Conservation (phyloP, 2,797 vertebrate genomes). For the Anguilla pacifica region DNA sequence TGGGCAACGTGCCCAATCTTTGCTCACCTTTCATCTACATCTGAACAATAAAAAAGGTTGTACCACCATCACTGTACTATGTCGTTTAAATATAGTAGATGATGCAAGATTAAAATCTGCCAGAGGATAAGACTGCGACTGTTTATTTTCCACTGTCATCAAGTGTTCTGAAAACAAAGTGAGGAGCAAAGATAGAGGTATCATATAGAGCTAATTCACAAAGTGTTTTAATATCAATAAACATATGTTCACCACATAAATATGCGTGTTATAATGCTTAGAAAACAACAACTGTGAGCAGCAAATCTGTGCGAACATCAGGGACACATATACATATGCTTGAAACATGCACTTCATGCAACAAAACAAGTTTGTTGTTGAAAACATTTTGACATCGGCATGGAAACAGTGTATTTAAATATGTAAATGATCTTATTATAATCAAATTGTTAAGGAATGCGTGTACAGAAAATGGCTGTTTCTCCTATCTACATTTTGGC, state of each 20-base stretch:
- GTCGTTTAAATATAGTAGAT: background rate
- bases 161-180: background rate
- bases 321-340: conserved; percentile 36
- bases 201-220: background rate
- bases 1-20: too few relatives aligned
- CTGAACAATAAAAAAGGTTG: background rate
- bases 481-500: background rate
- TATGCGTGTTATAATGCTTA: background rate
- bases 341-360: conserved; percentile 63
- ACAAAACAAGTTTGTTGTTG: conserved; percentile 76
- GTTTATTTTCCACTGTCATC: background rate
- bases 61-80: background rate
- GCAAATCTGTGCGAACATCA: background rate
- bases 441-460: conserved; percentile 69
- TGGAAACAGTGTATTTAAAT: conserved; percentile 67
- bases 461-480: background rate
- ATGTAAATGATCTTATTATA: conserved; percentile 78
- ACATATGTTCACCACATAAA: background rate
- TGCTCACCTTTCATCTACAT: background rate
- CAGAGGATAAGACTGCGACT: background rate
- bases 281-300: background rate
- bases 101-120: background rate
- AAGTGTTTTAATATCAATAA: background rate
- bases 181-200: background rate
- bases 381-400: conserved; percentile 70